These are phyloP conservation scores for Datnioides undecimradiatus DNA, from an alignment of 2,113 vertebrate species.

Conservation along the genomic window DNA sequence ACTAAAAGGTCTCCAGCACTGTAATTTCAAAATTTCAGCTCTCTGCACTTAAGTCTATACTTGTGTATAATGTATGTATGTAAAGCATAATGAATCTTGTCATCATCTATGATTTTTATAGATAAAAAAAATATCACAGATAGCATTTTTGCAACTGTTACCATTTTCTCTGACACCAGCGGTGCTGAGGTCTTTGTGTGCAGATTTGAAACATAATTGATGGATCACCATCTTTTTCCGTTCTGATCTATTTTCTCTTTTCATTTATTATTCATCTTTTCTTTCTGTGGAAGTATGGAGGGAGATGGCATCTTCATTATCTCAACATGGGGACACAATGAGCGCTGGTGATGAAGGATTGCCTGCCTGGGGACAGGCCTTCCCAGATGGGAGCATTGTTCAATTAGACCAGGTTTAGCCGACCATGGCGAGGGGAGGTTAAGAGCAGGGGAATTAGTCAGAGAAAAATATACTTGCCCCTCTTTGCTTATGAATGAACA, in stretches of 20 bases:
- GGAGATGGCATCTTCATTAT: constrained; percentile 64
- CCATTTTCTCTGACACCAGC: neutral
- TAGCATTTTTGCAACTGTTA: neutral
- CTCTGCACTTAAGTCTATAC: constrained; percentile 5
- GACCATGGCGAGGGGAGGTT: constrained; percentile 39
- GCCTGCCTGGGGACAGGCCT: constrained; percentile 55
- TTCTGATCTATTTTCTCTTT: constrained; percentile 18
- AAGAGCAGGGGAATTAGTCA: neutral
- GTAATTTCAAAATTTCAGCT: constrained; percentile 44
- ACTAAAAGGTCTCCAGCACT: constrained; percentile 14
- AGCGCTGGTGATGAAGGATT: constrained; percentile 66
- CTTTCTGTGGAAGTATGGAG: neutral
- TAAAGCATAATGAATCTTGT: no score
- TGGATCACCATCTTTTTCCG: neutral
- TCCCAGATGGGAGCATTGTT: constrained; percentile 67
- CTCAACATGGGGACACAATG: constrained; percentile 37
- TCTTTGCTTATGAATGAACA: constrained; percentile 48
- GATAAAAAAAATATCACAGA: neutral
- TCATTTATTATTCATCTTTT: constrained; percentile 15
- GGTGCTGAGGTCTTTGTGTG: neutral
- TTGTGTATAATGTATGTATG: neutral
- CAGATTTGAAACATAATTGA: constrained; percentile 18
- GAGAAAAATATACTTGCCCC: constrained; percentile 6
- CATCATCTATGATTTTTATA: no score
- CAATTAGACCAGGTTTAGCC: constrained; percentile 66